A percentile compares a stretch with the other conserved stretches of the same genome.
These are phyloP conservation scores for Phymanthus crucifer DNA, from an alignment of 92 coral and sea anemone genomes.

Conservation along the genomic window DNA sequence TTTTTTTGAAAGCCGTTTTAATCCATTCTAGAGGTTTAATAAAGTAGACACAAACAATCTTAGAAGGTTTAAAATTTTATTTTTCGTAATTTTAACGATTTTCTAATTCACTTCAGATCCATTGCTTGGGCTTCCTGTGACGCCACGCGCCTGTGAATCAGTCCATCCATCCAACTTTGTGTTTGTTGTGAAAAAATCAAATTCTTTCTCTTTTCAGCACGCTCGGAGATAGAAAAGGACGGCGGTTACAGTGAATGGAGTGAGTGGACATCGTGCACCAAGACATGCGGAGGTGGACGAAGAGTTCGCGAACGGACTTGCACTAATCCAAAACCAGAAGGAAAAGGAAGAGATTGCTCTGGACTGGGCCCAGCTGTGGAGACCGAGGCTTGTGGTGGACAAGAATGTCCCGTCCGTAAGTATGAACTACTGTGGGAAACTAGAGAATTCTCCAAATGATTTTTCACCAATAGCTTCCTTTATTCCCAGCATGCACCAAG, in stretches of 20 bases:
- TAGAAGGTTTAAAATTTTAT: too few relatives aligned
- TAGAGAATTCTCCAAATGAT: too few relatives aligned
- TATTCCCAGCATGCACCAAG: conserved; percentile 58
- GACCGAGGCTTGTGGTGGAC: conserved; percentile 24
- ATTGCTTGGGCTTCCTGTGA: too few relatives aligned
- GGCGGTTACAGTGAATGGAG: conserved; percentile 56
- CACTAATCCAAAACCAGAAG: conserved; percentile 45
- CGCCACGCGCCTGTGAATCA: too few relatives aligned
- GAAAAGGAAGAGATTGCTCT: conserved; percentile 41
- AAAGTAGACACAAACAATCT: too few relatives aligned
- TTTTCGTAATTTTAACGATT: too few relatives aligned
- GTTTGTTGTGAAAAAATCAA: too few relatives aligned
- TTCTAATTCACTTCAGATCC: too few relatives aligned
- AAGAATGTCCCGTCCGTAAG: conserved; percentile 51
- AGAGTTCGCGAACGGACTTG: conserved; percentile 42
- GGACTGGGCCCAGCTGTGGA: conserved; percentile 33
- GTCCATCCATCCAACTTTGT: neutral
- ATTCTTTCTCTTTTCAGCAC: conserved; percentile 4
- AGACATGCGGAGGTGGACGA: conserved; percentile 44
- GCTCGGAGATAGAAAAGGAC: conserved; percentile 30
- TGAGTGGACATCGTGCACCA: conserved; percentile 44
- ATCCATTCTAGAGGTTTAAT: too few relatives aligned
- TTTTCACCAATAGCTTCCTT: too few relatives aligned
- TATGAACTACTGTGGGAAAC: too few relatives aligned
- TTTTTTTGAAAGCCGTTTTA: too few relatives aligned